These are phyloP conservation scores for Montifringilla adamsi DNA, from an alignment of 2,113 vertebrate species.

Conservation along the genomic window DNA sequence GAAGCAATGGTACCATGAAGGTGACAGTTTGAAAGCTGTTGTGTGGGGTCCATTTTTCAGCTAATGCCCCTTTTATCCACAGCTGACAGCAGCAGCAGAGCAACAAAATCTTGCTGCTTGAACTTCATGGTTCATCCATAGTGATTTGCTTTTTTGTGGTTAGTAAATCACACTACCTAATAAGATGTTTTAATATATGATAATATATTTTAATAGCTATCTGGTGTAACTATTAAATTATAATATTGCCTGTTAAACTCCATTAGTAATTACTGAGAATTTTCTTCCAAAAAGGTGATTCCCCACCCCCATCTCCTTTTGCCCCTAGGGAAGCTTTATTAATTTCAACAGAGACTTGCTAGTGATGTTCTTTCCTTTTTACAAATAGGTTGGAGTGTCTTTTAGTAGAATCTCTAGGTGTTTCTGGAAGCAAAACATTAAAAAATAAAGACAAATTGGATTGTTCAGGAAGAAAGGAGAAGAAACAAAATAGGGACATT, in stretches of 20 bases:
- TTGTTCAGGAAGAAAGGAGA: not conserved
- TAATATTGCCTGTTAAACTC: constrained; percentile 12
- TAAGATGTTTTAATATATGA: constrained; percentile 5
- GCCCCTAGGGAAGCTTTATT: not conserved
- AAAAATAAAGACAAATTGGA: not conserved
- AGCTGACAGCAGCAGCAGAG: not conserved
- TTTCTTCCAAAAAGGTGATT: constrained; percentile 4
- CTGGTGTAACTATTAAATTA: not conserved
- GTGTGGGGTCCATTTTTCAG: not conserved
- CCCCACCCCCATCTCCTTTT: not conserved
- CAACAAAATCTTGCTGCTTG: not conserved
- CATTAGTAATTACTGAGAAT: not conserved
- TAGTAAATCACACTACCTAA: not conserved
- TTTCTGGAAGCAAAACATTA: not conserved
- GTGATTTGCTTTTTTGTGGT: not conserved
- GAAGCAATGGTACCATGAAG: not conserved
- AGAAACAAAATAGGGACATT: not conserved
- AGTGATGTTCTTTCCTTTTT: not conserved
- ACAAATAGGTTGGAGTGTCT: not conserved
- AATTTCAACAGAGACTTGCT: constrained; percentile 15
- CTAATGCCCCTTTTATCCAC: not conserved
- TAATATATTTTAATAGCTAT: constrained; percentile 36
- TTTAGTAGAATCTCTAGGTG: not conserved
- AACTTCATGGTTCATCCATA: not conserved
- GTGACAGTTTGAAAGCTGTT: not conserved